Conservation (phyloP, 2,113 vertebrate genomes). For the Xenopus laevis region DNA sequence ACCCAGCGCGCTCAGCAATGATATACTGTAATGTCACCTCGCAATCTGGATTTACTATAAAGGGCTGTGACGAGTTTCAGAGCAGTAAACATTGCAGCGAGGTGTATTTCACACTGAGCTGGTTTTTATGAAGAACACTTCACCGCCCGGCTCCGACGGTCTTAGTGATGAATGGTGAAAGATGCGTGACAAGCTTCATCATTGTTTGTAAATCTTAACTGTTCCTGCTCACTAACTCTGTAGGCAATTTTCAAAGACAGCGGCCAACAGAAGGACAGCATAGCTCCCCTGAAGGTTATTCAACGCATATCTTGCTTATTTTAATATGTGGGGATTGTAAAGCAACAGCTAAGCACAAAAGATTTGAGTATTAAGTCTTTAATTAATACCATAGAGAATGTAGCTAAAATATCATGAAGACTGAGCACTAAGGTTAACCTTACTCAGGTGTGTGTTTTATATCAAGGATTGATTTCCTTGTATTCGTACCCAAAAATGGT, state of each 20-base stretch:
- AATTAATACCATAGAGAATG: neutral
- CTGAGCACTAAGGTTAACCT: too few species aligned
- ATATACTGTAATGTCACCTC: conserved; percentile 98
- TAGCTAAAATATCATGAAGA: too few species aligned
- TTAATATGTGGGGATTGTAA: conserved; percentile 4
- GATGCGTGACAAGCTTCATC: conserved; percentile 99
- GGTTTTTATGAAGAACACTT: conserved; percentile 99
- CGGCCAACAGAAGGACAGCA: conserved; percentile 88
- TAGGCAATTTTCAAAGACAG: conserved; percentile 99
- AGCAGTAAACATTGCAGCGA: conserved; percentile 97
- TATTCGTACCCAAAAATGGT: too few species aligned
- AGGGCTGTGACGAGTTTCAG: conserved; percentile 93
- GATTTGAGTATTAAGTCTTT: conserved; percentile 4
- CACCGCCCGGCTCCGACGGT: conserved; percentile 87
- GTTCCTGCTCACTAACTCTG: conserved; percentile 99
- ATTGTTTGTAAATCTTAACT: conserved; percentile 99
- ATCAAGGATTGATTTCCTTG: too few species aligned
- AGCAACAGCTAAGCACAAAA: conserved; percentile 9
- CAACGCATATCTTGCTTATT: conserved; percentile 88
- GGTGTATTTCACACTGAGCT: conserved; percentile 99
- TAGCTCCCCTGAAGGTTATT: conserved; percentile 98
- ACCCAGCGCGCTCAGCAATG: conserved; percentile 77
- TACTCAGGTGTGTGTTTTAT: too few species aligned
- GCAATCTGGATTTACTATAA: conserved; percentile 95
- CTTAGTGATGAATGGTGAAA: conserved; percentile 97